A percentile compares a stretch with the other conserved stretches of the same genome.
phyloP scores from a whole-genome alignment of 2,797 vertebrate genomes.

The Ptychadena robeensis region DNA sequence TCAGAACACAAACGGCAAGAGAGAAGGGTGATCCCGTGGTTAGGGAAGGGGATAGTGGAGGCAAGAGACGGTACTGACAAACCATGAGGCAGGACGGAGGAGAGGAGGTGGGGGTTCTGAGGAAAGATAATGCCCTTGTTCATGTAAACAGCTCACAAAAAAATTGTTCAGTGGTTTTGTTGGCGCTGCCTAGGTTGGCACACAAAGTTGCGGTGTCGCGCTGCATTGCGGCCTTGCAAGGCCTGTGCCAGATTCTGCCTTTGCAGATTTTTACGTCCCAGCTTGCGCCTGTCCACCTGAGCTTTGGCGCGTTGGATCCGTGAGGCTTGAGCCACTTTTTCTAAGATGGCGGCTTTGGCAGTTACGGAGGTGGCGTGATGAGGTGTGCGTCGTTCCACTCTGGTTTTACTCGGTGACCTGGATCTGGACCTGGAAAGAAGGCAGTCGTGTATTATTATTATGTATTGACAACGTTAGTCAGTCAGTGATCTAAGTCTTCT shows the following conservation, averaged over 20 bases:
- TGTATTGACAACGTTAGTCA: no score
- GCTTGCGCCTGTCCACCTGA: slow-evolving; percentile 83
- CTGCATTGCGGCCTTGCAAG: slow-evolving; percentile 79
- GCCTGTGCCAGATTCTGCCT: slow-evolving; percentile 91
- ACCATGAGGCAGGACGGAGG: slow-evolving; percentile 54
- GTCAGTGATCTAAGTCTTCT: no score
- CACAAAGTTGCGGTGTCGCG: slow-evolving; percentile 82
- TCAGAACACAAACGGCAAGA: slow-evolving; percentile 4
- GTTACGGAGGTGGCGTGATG: slow-evolving; percentile 76
- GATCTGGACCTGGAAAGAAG: slow-evolving; percentile 72
- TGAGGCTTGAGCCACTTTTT: slow-evolving; percentile 86
- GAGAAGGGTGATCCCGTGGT: slow-evolving; percentile 8
- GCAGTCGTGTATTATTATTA: neutral
- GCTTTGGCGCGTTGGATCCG: slow-evolving; percentile 89
- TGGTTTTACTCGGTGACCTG: slow-evolving; percentile 78
- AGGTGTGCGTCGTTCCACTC: slow-evolving; percentile 69
- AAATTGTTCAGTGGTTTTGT: slow-evolving; percentile 85
- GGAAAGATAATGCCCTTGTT: slow-evolving; percentile 60
- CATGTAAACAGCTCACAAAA: slow-evolving; percentile 44
- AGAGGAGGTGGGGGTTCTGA: slow-evolving; percentile 45
- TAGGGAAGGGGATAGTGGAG: slow-evolving; percentile 42
- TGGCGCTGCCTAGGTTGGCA: slow-evolving; percentile 96
- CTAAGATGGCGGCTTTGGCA: slow-evolving; percentile 81
- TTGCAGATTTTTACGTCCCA: slow-evolving; percentile 88
- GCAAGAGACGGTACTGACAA: slow-evolving; percentile 16